Percentiles rank a stretch among this genome's conserved stretches.
These are phyloP conservation scores for Calliphora vicina DNA, from an alignment of 1,140 invertebrate species.

Conservation along the genomic window DNA sequence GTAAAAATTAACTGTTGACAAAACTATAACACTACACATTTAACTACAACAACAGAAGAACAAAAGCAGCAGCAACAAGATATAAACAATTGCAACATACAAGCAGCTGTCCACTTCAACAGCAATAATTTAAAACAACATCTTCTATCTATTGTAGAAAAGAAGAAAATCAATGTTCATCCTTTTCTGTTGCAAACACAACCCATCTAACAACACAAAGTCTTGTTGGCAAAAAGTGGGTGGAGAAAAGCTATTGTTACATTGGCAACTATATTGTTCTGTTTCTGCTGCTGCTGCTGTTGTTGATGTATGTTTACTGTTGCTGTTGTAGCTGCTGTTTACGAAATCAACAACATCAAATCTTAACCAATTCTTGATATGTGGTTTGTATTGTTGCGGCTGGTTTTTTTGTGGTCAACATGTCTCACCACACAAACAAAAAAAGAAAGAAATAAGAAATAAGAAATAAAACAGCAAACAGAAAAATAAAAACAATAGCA, in stretches of 20 bases:
- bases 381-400: slow-evolving; percentile 29
- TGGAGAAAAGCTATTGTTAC: no score
- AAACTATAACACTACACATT: slow-evolving; percentile 5
- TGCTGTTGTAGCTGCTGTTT: background rate
- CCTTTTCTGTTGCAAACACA: background rate
- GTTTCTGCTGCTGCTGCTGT: background rate
- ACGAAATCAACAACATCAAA: slow-evolving; percentile 21
- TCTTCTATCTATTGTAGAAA: background rate
- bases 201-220: background rate
- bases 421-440: background rate
- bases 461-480: no score
- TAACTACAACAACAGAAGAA: background rate
- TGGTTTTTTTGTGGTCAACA: slow-evolving; percentile 17
- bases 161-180: background rate
- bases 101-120: background rate
- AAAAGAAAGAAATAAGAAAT: no score
- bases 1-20: slow-evolving; percentile 31
- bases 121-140: background rate
- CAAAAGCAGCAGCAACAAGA: background rate
- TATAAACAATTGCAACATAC: background rate
- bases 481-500: background rate
- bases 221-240: background rate
- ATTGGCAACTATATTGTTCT: no score
- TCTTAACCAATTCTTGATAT: slow-evolving; percentile 31
- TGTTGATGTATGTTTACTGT: background rate